Evolutionary conservation across 30 jellyfish, hydroid and myxozoan genomes (phyloP).

Genomic region (Aurelia aurita complex sp. Pacific): DNA sequence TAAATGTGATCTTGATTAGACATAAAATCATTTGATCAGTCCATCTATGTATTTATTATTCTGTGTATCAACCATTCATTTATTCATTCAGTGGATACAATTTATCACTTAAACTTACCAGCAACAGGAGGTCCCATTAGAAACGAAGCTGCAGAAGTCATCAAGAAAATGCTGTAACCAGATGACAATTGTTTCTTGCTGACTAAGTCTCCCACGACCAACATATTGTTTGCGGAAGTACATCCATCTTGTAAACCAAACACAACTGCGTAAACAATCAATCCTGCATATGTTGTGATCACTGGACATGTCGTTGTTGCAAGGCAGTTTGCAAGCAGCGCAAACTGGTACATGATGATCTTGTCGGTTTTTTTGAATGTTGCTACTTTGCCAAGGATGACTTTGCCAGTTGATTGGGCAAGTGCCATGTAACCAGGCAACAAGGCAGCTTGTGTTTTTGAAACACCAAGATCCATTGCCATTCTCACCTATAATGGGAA

Average conservation of each 20-base stretch:
- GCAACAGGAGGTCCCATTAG: slow-evolving; percentile 95
- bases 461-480: slow-evolving; percentile 74
- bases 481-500: slow-evolving; percentile 62
- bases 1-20: too few species aligned
- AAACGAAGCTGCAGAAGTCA: slow-evolving; percentile 81
- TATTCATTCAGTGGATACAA: not conserved
- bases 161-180: slow-evolving; percentile 71
- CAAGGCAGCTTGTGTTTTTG: slow-evolving; percentile 66
- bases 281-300: slow-evolving; percentile 53
- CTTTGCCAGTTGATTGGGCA: slow-evolving; percentile 83
- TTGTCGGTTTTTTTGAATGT: slow-evolving; percentile 68
- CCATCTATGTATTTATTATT: too few species aligned
- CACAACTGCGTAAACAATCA: slow-evolving; percentile 74
- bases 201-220: slow-evolving; percentile 87
- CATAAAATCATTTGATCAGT: too few species aligned
- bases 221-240: slow-evolving; percentile 71
- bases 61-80: too few species aligned
- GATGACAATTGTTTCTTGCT: slow-evolving; percentile 69
- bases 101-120: slow-evolving; percentile 40
- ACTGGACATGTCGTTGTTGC: slow-evolving; percentile 88
- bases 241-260: slow-evolving; percentile 91
- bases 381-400: slow-evolving; percentile 81
- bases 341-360: slow-evolving; percentile 69
- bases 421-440: slow-evolving; percentile 87
- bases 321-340: slow-evolving; percentile 77